Conservation (phyloP, 1,140 invertebrate genomes). For the Neodiprion lecontei region DNA sequence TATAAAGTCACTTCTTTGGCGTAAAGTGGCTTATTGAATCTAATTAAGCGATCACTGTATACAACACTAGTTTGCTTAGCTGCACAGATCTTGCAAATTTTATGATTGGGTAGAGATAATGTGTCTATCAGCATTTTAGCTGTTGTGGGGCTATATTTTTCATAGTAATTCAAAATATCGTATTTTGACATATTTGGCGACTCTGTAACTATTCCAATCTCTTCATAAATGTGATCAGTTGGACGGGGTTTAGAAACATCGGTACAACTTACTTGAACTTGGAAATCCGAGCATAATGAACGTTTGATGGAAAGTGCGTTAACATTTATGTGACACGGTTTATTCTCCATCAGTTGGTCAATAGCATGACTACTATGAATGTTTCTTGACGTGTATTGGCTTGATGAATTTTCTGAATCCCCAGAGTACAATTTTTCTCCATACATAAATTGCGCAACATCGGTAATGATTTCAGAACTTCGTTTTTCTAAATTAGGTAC, state of each 20-base stretch:
- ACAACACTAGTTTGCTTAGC: constrained; percentile 39
- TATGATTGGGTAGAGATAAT: constrained; percentile 26
- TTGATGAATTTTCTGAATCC: neutral
- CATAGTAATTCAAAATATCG: constrained; percentile 38
- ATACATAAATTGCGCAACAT: constrained; percentile 12
- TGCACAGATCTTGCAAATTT: constrained; percentile 34
- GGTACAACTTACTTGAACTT: neutral
- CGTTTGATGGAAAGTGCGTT: neutral
- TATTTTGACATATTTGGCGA: constrained; percentile 18
- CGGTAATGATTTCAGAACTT: neutral
- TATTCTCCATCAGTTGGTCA: neutral
- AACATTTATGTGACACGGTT: neutral
- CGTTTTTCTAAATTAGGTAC: too few species aligned
- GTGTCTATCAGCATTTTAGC: constrained; percentile 32
- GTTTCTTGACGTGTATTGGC: neutral
- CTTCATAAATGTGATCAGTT: constrained; percentile 39
- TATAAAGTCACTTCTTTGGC: constrained; percentile 39
- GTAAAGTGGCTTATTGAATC: constrained; percentile 37
- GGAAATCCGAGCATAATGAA: neutral
- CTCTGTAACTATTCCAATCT: constrained; percentile 27
- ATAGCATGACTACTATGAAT: neutral
- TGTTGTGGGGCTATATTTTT: constrained; percentile 34
- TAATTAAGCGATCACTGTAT: constrained; percentile 51
- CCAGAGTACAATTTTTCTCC: neutral
- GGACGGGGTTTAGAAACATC: neutral